These are phyloP conservation scores for Macrobrachium nipponense DNA, from an alignment of 1,140 invertebrate species.

Conservation along the genomic window DNA sequence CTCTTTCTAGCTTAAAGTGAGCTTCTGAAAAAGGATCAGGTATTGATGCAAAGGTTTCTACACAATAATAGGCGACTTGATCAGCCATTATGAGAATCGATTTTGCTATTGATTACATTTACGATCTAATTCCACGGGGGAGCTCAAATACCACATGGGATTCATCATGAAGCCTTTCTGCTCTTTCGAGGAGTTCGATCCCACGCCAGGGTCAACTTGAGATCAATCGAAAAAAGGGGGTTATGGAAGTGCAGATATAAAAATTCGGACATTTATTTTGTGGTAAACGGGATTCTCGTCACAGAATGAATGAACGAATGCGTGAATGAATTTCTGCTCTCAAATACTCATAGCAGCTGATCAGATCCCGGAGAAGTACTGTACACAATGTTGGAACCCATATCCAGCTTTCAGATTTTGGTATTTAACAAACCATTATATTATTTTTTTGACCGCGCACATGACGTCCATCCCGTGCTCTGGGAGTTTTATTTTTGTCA, in stretches of 20 bases:
- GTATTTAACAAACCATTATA: constrained; percentile 46
- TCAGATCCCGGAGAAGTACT: constrained; percentile 45
- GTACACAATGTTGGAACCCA: constrained; percentile 58
- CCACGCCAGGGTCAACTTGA: too few relatives aligned
- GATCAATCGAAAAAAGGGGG: too few relatives aligned
- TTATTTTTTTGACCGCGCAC: constrained; percentile 37
- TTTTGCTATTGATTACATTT: neutral
- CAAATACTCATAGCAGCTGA: constrained; percentile 34
- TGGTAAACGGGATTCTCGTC: neutral
- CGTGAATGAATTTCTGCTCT: neutral
- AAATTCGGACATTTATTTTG: neutral
- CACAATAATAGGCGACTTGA: constrained; percentile 45
- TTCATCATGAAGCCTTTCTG: constrained; percentile 1
- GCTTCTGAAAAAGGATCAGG: constrained; percentile 55
- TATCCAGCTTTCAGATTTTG: constrained; percentile 56
- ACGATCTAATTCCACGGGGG: neutral
- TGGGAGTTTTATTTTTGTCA: constrained; percentile 8
- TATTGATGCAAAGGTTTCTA: constrained; percentile 59
- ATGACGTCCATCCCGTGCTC: constrained; percentile 57
- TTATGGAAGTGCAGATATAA: too few relatives aligned
- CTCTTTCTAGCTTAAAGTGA: constrained; percentile 54
- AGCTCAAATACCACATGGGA: neutral
- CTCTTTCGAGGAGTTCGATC: too few relatives aligned
- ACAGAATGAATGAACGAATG: neutral
- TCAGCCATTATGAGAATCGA: constrained; percentile 40